Evolutionary conservation across 2,113 vertebrate genomes (phyloP).

Genomic region (Mesembrinibis cayennensis): DNA sequence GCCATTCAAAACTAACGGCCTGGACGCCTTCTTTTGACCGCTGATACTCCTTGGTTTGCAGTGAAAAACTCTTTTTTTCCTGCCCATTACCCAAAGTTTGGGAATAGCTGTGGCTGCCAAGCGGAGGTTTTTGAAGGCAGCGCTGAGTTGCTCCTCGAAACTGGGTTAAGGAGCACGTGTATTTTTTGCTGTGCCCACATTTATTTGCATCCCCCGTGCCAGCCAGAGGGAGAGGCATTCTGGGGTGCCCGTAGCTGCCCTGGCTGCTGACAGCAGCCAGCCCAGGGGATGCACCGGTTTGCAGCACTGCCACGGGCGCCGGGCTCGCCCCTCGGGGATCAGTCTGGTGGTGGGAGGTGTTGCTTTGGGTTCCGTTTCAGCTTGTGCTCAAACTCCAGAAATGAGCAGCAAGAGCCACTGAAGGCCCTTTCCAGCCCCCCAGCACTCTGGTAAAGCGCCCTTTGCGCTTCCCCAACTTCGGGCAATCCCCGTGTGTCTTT

Average conservation of each 20-base stretch:
- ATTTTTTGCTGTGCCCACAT: neutral
- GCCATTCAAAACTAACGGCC: neutral
- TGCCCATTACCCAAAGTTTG: neutral
- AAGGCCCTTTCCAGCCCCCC: neutral
- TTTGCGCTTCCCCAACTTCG: accelerated
- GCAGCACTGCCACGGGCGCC: accelerated
- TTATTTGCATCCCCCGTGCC: neutral
- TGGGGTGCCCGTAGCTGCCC: neutral
- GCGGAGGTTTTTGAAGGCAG: neutral
- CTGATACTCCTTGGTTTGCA: neutral
- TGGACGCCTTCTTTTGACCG: neutral
- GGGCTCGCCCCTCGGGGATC: neutral
- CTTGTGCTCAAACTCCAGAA: neutral
- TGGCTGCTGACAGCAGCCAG: too few species aligned
- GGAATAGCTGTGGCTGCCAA: conserved; percentile 1
- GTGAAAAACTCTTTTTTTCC: conserved; percentile 9
- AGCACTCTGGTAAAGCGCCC: neutral
- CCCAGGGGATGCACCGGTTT: accelerated
- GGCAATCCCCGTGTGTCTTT: neutral
- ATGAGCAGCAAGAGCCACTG: neutral
- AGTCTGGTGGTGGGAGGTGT: neutral
- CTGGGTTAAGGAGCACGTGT: neutral
- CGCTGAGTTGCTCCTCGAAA: neutral
- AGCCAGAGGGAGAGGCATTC: neutral
- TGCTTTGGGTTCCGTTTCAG: neutral